These are phyloP conservation scores for Ptychadena robeensis DNA, from an alignment of 2,797 vertebrate species.

Conservation along the genomic window DNA sequence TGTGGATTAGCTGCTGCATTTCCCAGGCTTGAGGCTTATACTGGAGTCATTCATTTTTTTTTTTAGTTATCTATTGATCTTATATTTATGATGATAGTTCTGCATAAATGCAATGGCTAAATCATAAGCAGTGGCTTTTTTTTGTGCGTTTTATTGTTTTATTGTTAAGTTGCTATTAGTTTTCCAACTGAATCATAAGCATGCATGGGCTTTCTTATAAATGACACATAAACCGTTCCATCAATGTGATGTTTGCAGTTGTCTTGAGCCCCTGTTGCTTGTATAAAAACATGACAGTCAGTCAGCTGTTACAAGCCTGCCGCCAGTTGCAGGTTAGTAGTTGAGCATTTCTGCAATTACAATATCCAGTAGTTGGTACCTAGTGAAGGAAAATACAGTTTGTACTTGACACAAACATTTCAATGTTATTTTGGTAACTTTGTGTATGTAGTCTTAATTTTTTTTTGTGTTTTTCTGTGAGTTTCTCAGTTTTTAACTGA, in stretches of 20 bases:
- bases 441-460: not conserved
- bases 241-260: not conserved
- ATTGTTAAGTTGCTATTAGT: not conserved
- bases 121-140: not conserved
- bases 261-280: not conserved
- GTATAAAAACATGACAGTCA: too few species aligned
- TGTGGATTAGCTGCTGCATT: too few species aligned
- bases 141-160: conserved; percentile 3
- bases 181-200: not conserved
- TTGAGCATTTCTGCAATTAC: not conserved
- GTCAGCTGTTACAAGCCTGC: not conserved
- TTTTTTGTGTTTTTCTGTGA: not conserved
- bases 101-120: not conserved
- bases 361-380: not conserved
- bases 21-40: too few species aligned
- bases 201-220: not conserved
- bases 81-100: not conserved
- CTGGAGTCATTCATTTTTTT: too few species aligned
- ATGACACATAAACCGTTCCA: not conserved
- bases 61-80: not conserved
- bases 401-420: conserved; percentile 19
- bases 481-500: too few species aligned
- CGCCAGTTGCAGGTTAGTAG: not conserved
- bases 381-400: not conserved
- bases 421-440: not conserved